These are phyloP conservation scores for Drosophila mayri DNA, from an alignment of 1,140 invertebrate species.

Conservation along the genomic window DNA sequence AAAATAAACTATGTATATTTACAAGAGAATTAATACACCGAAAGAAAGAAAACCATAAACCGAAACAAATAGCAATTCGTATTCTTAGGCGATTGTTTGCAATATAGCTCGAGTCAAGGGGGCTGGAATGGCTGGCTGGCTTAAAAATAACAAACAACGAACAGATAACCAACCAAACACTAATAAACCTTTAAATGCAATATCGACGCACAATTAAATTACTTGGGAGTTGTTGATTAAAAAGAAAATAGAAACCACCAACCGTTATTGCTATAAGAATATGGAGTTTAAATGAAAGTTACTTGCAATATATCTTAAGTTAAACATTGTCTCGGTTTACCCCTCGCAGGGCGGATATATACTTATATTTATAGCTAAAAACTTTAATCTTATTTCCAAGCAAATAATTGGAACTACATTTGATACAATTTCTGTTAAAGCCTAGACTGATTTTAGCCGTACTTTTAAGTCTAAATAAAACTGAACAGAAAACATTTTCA, in stretches of 20 bases:
- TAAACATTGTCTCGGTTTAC: slow-evolving; percentile 12
- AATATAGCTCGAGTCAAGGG: slow-evolving; percentile 5
- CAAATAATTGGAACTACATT: slow-evolving; percentile 1
- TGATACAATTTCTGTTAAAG: slow-evolving; percentile 44
- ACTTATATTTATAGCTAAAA: slow-evolving; percentile 31
- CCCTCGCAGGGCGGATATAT: too few species aligned
- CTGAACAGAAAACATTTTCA: slow-evolving; percentile 36
- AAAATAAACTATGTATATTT: slow-evolving; percentile 59
- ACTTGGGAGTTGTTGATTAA: slow-evolving; percentile 1
- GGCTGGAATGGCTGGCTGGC: slow-evolving; percentile 16
- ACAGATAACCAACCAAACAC: slow-evolving; percentile 9
- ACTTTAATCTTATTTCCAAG: slow-evolving; percentile 17
- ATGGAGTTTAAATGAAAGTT: background rate
- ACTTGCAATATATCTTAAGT: slow-evolving; percentile 12
- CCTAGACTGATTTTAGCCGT: slow-evolving; percentile 51
- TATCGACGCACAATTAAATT: background rate
- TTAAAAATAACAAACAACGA: slow-evolving; percentile 4
- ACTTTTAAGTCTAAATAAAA: slow-evolving; percentile 44
- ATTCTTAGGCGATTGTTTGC: slow-evolving; percentile 23
- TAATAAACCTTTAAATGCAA: slow-evolving; percentile 12
- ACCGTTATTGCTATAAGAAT: background rate
- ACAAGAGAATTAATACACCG: slow-evolving; percentile 23
- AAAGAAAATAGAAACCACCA: slow-evolving; percentile 1
- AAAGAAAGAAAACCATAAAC: slow-evolving; percentile 1
- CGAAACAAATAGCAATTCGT: slow-evolving; percentile 17